Evolutionary conservation across 2,888 invertebrate genomes (phyloP).

Genomic region (Thyatira batis): DNA sequence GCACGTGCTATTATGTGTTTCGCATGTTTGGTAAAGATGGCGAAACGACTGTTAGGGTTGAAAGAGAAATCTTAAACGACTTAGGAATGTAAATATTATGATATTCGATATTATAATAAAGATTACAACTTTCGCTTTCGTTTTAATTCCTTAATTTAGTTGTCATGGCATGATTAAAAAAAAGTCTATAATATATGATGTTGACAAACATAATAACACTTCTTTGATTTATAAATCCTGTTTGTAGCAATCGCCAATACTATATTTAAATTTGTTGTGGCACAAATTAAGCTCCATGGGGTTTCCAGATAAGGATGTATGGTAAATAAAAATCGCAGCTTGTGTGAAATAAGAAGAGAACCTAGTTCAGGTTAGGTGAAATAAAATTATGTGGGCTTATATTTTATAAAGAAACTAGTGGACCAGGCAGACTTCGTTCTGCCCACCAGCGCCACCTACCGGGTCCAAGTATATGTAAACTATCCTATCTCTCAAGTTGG

Average conservation of each 20-base stretch:
- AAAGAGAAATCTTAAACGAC: background rate
- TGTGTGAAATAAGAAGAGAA: background rate
- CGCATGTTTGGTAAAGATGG: background rate
- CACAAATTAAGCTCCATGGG: too few species aligned
- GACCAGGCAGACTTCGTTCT: too few species aligned
- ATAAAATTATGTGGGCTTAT: too few species aligned
- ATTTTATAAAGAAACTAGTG: too few species aligned
- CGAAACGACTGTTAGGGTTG: conserved; percentile 1
- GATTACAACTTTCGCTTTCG: background rate
- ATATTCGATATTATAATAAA: background rate
- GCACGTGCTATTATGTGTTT: conserved; percentile 2
- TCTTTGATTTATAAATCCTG: too few species aligned
- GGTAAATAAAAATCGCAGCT: background rate
- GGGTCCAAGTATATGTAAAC: too few species aligned
- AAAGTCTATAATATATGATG: background rate
- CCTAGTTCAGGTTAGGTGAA: too few species aligned
- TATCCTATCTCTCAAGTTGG: too few species aligned
- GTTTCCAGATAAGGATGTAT: background rate
- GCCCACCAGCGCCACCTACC: too few species aligned
- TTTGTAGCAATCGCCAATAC: too few species aligned
- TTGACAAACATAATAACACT: too few species aligned
- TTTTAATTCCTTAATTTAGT: background rate
- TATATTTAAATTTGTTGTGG: too few species aligned
- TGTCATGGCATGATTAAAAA: background rate
- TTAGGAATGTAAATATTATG: background rate